phyloP scores from a whole-genome alignment of 2,888 invertebrate species.

The Oscheius myriophilus region DNA sequence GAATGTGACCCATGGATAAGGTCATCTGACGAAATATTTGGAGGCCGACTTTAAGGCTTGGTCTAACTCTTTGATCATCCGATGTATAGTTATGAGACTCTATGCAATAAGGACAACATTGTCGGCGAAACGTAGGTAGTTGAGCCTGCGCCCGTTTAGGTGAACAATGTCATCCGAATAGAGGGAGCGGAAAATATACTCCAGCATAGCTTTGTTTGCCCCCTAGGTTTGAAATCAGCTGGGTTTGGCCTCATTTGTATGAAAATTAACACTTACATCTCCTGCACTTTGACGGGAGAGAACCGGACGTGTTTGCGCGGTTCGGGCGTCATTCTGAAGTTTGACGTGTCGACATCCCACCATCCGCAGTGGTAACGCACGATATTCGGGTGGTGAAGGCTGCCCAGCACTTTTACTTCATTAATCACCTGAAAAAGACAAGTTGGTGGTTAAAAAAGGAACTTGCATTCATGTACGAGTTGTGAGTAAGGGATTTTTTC shows the following conservation, averaged over 20 bases:
- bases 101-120: no score
- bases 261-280: constrained; percentile 22
- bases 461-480: neutral
- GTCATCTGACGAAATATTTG: no score
- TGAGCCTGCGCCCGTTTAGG: no score
- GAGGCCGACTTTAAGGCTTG: no score
- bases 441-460: neutral
- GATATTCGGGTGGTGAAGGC: constrained; percentile 69
- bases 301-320: neutral
- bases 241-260: neutral
- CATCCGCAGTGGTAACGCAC: constrained; percentile 72
- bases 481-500: constrained; percentile 1
- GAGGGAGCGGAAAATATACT: no score
- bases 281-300: constrained; percentile 11
- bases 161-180: no score
- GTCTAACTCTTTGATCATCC: no score
- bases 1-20: no score
- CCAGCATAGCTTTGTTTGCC: no score
- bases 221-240: no score
- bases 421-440: constrained; percentile 66
- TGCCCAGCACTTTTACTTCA: constrained; percentile 71
- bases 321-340: neutral
- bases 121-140: no score
- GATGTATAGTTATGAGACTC: no score
- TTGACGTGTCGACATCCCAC: constrained; percentile 67